Evolutionary conservation across 1,140 invertebrate species (phyloP).

Genomic region (Ephestia elutella): DNA sequence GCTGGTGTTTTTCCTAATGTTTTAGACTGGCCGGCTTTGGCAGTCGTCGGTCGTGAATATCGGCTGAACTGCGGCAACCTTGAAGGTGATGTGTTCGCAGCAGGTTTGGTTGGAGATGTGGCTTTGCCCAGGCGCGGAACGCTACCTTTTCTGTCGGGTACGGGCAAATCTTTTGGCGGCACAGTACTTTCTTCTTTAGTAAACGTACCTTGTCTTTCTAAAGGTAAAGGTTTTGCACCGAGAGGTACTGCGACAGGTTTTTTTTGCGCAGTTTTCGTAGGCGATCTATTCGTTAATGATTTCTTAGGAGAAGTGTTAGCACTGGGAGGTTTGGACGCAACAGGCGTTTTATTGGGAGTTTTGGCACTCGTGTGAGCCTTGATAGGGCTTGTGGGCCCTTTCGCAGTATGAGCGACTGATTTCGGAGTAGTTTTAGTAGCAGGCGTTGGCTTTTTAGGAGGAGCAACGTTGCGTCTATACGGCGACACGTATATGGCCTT

Average conservation of each 20-base stretch:
- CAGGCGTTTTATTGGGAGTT: slow-evolving; percentile 36
- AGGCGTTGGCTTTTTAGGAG: slow-evolving; percentile 41
- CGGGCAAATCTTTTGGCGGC: slow-evolving; percentile 62
- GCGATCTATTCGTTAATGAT: slow-evolving; percentile 37
- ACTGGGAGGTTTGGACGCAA: slow-evolving; percentile 33
- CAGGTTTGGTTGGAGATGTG: slow-evolving; percentile 47
- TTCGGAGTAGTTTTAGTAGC: slow-evolving; percentile 32
- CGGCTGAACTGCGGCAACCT: slow-evolving; percentile 65
- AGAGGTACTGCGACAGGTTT: slow-evolving; percentile 34
- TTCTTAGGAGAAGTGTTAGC: slow-evolving; percentile 56
- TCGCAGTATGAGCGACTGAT: slow-evolving; percentile 28
- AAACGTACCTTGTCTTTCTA: slow-evolving; percentile 90
- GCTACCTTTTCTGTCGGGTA: slow-evolving; percentile 64
- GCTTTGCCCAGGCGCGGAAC: slow-evolving; percentile 46
- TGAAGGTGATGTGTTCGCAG: slow-evolving; percentile 59
- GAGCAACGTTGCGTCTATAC: slow-evolving; percentile 62
- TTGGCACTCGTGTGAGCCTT: slow-evolving; percentile 45
- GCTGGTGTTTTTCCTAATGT: slow-evolving; percentile 29
- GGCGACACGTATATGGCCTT: slow-evolving; percentile 82
- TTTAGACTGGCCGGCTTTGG: slow-evolving; percentile 44
- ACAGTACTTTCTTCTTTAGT: slow-evolving; percentile 83
- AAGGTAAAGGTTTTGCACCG: slow-evolving; percentile 50
- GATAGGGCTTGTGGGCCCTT: slow-evolving; percentile 27
- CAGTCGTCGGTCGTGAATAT: slow-evolving; percentile 35
- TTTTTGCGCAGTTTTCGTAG: slow-evolving; percentile 44